Percentiles rank a stretch among this genome's conserved stretches.
phyloP scores from a whole-genome alignment of 2,797 vertebrate species.

The Cichlasoma orientale region DNA sequence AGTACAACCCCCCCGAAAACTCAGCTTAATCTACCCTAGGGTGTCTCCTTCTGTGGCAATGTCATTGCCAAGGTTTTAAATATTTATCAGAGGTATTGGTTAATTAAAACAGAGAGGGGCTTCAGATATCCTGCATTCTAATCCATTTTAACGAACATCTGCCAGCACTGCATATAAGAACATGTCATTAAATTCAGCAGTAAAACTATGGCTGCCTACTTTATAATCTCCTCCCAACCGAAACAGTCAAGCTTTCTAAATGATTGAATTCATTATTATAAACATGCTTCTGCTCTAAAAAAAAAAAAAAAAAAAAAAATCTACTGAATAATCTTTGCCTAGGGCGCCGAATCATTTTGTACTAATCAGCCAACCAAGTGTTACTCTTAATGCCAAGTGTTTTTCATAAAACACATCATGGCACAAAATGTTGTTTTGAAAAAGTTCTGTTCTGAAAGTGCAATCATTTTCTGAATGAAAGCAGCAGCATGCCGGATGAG shows the following conservation, averaged over 20 bases:
- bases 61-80: slow-evolving; percentile 80
- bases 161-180: slow-evolving; percentile 66
- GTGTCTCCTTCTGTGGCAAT: slow-evolving; percentile 75
- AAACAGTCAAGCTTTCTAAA: slow-evolving; percentile 27
- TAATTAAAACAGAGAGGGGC: slow-evolving; percentile 84
- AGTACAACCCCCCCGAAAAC: slow-evolving; percentile 33
- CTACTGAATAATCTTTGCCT: slow-evolving; percentile 34
- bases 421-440: background rate
- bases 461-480: slow-evolving; percentile 15
- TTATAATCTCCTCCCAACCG: slow-evolving; percentile 48
- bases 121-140: slow-evolving; percentile 79
- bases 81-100: slow-evolving; percentile 83
- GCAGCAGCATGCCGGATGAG: background rate
- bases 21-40: slow-evolving; percentile 49
- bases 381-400: background rate
- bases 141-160: slow-evolving; percentile 81
- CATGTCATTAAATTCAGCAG: slow-evolving; percentile 71
- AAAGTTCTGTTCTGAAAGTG: slow-evolving; percentile 15
- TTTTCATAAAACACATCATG: slow-evolving; percentile 1
- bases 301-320: slow-evolving; percentile 5
- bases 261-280: slow-evolving; percentile 38
- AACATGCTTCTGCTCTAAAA: slow-evolving; percentile 16
- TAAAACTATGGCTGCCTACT: slow-evolving; percentile 43
- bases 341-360: slow-evolving; percentile 24
- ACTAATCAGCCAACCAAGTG: slow-evolving; percentile 15